Conservation (phyloP, 2,113 vertebrate species). For the Corynorhinus townsendii region DNA sequence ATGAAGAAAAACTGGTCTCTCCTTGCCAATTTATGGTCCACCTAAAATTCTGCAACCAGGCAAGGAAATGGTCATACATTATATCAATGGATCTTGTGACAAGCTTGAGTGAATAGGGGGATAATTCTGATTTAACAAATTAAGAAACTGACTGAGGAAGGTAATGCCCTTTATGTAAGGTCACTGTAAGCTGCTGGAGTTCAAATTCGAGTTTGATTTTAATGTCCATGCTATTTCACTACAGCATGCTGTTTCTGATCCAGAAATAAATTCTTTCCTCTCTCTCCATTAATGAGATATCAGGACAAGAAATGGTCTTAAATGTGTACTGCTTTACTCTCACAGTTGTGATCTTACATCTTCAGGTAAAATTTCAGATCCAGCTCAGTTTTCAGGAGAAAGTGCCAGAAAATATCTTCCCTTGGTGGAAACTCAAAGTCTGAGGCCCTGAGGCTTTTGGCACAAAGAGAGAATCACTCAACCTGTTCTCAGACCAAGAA, state of each 20-base stretch:
- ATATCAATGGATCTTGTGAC: neutral
- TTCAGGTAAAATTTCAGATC: neutral
- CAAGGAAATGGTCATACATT: neutral
- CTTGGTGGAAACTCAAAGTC: neutral
- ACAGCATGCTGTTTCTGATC: neutral
- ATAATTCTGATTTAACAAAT: neutral
- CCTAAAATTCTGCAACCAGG: neutral
- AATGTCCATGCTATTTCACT: neutral
- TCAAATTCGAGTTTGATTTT: neutral
- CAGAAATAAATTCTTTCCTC: neutral
- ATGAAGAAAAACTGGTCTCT: neutral
- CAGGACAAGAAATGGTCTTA: neutral
- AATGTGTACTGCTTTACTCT: neutral
- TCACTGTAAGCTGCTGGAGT: neutral
- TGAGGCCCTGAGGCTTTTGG: neutral
- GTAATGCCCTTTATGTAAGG: neutral
- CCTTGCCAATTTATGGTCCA: neutral
- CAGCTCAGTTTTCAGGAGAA: neutral
- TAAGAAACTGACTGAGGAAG: neutral
- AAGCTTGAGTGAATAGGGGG: neutral
- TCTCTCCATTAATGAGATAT: neutral
- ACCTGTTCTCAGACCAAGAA: neutral
- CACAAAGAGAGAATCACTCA: neutral
- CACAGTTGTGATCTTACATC: neutral
- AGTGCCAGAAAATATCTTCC: neutral